Conservation (phyloP, 2,888 invertebrate genomes). For the Anticlea derivata region DNA sequence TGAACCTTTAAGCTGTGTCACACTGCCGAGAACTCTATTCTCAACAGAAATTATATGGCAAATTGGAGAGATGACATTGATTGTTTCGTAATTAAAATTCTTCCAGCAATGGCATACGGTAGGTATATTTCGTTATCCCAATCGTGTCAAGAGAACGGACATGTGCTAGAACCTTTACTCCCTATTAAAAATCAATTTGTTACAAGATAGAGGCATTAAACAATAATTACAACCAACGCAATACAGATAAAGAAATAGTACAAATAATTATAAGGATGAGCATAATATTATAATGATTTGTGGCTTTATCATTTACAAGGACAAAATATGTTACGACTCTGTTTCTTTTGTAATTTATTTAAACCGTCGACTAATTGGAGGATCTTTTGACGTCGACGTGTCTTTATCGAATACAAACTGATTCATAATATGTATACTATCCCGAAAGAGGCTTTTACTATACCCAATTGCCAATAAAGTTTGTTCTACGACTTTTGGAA, state of each 20-base stretch:
- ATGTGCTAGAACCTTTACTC: conserved; percentile 14
- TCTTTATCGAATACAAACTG: too few species aligned
- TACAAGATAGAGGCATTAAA: conserved; percentile 25
- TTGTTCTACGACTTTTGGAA: too few species aligned
- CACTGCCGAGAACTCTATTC: conserved; percentile 30
- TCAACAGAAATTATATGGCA: conserved; percentile 52
- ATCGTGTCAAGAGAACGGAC: conserved; percentile 22
- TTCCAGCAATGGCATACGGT: conserved; percentile 11
- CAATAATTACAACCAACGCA: conserved; percentile 22
- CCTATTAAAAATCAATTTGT: conserved; percentile 34
- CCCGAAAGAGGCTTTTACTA: too few species aligned
- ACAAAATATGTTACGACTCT: neutral
- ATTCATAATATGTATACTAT: too few species aligned
- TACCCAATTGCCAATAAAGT: too few species aligned
- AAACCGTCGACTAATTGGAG: neutral
- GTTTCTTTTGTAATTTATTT: neutral
- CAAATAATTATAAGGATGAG: conserved; percentile 8
- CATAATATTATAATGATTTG: neutral
- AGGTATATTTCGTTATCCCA: conserved; percentile 8
- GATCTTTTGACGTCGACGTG: too few species aligned
- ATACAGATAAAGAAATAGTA: neutral
- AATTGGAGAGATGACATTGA: conserved; percentile 48
- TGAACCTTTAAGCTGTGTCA: conserved; percentile 6
- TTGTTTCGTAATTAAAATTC: conserved; percentile 49
- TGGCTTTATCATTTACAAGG: conserved; percentile 7